Percentiles rank a stretch among this genome's conserved stretches.
Conservation (phyloP, 2,888 invertebrate genomes). For the Zootermopsis nevadensis region DNA sequence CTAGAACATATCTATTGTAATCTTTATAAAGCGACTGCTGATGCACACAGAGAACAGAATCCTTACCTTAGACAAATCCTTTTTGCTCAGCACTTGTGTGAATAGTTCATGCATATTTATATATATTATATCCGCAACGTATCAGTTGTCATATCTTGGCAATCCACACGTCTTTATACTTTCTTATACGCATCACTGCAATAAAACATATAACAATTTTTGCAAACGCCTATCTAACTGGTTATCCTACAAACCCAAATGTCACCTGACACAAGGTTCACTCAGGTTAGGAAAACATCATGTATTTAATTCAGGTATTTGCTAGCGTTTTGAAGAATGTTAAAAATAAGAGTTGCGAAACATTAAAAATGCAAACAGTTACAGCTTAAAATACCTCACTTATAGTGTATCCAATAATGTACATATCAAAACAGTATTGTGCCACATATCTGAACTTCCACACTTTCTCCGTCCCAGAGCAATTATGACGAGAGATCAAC, state of each 20-base stretch:
- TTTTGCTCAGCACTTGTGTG: slow-evolving; percentile 87
- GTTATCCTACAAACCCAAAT: background rate
- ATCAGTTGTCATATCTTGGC: background rate
- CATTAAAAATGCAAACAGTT: background rate
- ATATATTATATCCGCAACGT: background rate
- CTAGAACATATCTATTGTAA: too few species aligned
- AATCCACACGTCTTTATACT: background rate
- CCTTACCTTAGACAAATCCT: slow-evolving; percentile 79
- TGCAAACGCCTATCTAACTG: too few species aligned
- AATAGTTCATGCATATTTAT: slow-evolving; percentile 88
- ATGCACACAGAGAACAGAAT: too few species aligned
- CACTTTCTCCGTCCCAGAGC: slow-evolving; percentile 4
- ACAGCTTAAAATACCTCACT: background rate
- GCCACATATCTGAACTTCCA: slow-evolving; percentile 8
- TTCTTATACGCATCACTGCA: background rate
- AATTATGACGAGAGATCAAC: background rate
- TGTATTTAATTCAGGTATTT: background rate
- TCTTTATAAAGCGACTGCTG: too few species aligned
- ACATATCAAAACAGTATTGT: background rate
- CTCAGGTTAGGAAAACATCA: background rate
- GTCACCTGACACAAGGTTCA: slow-evolving; percentile 28
- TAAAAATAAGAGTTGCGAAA: background rate
- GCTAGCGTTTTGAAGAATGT: background rate
- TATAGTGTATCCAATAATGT: background rate
- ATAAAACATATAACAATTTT: background rate